A percentile compares a stretch with the other conserved stretches of the same genome.
Conservation (phyloP, 2,888 invertebrate species). For the Mystacides longicornis region DNA sequence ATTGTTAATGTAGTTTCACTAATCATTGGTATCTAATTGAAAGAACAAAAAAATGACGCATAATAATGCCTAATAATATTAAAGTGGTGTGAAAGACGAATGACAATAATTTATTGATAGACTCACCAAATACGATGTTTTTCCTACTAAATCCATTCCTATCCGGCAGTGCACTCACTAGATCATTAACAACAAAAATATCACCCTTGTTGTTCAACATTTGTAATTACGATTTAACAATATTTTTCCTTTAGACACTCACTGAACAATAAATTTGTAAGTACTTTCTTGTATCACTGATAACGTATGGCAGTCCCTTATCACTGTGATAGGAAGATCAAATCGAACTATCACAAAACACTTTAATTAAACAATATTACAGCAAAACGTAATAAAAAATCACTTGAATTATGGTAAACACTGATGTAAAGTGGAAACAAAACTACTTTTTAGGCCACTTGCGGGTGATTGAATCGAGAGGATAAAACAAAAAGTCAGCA, state of each 20-base stretch:
- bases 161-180: constrained; percentile 52
- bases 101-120: no score
- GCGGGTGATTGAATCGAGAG: constrained; percentile 8
- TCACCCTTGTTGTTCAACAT: constrained; percentile 46
- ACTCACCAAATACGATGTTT: no score
- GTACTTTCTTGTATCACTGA: not conserved
- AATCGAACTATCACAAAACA: not conserved
- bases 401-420: no score
- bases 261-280: no score
- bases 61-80: no score
- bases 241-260: constrained; percentile 10
- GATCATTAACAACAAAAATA: constrained; percentile 53
- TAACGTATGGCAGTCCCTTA: not conserved
- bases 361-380: not conserved
- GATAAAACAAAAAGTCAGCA: constrained; percentile 12
- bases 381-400: not conserved
- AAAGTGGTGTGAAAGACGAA: no score
- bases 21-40: no score
- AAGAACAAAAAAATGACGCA: no score
- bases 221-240: constrained; percentile 18
- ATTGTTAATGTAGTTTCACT: no score
- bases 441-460: not conserved
- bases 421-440: not conserved
- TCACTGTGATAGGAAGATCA: not conserved
- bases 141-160: constrained; percentile 49